These are phyloP conservation scores for Agelas oroides DNA, from an alignment of 37 sponge, comb jelly and placozoan species.

Conservation along the genomic window DNA sequence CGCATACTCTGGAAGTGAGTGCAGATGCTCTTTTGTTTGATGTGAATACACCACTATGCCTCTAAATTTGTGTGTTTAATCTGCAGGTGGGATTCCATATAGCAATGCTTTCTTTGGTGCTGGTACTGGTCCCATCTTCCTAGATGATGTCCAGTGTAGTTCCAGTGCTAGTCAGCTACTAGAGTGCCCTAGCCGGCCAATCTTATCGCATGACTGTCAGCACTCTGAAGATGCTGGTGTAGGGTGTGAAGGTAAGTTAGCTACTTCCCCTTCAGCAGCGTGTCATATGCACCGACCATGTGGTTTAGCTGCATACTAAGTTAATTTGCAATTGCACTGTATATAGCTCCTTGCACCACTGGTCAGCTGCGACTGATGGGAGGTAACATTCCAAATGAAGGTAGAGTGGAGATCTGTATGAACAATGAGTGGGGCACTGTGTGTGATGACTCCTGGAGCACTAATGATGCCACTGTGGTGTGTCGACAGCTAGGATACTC, in stretches of 20 bases:
- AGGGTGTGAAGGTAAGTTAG: conserved; percentile 12
- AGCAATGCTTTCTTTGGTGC: conserved; percentile 19
- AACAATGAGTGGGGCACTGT: conserved; percentile 12
- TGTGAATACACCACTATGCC: too few species aligned
- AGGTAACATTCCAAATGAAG: conserved; percentile 10
- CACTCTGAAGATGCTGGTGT: conserved; percentile 27
- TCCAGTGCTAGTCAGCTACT: not conserved
- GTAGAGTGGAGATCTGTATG: not conserved
- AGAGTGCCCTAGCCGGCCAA: conserved; percentile 8
- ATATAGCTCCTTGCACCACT: not conserved
- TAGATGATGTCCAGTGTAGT: conserved; percentile 10
- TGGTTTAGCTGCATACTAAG: too few species aligned
- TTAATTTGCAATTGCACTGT: too few species aligned
- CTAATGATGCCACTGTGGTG: not conserved
- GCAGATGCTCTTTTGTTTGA: too few species aligned
- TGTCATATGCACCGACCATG: not conserved
- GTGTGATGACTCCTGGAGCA: not conserved
- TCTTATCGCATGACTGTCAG: not conserved
- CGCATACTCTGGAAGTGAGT: too few species aligned
- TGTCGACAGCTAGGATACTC: conserved; percentile 15
- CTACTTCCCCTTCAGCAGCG: too few species aligned
- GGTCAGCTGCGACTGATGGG: not conserved
- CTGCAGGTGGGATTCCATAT: not conserved
- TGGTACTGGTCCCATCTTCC: conserved; percentile 24
- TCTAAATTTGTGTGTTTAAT: too few species aligned